Conservation (phyloP, 2,797 vertebrate species). For the Margarornis squamiger region DNA sequence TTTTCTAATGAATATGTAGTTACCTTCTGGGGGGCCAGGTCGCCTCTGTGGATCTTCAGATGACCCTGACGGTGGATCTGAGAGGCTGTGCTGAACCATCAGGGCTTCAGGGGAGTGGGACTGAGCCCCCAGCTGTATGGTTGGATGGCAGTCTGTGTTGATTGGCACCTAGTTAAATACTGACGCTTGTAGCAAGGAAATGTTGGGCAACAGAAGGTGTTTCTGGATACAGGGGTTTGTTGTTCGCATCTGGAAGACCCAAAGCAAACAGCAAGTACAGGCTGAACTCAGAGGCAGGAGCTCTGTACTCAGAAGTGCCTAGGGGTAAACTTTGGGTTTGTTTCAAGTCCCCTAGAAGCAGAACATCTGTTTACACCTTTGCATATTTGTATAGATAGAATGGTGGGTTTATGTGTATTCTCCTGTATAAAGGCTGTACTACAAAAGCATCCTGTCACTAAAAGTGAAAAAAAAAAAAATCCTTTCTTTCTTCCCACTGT, state of each 20-base stretch:
- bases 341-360: conserved; percentile 22
- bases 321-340: neutral
- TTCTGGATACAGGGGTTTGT: neutral
- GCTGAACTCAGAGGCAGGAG: neutral
- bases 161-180: neutral
- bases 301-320: conserved; percentile 45
- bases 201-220: neutral
- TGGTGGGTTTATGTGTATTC: neutral
- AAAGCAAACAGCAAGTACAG: neutral
- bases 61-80: neutral
- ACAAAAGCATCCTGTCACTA: conserved; percentile 5
- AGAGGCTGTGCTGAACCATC: neutral
- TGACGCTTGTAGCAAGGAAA: neutral
- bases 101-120: neutral
- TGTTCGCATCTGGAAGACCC: neutral
- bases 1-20: neutral
- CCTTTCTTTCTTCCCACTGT: neutral
- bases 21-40: neutral
- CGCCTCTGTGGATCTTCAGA: neutral
- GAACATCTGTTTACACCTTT: conserved; percentile 14
- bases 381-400: neutral
- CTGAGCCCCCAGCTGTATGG: neutral
- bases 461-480: neutral
- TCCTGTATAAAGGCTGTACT: conserved; percentile 18
- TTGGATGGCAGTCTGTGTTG: neutral